These are phyloP conservation scores for Stictonetta naevosa DNA, from an alignment of 2,113 vertebrate genomes.

Conservation along the genomic window DNA sequence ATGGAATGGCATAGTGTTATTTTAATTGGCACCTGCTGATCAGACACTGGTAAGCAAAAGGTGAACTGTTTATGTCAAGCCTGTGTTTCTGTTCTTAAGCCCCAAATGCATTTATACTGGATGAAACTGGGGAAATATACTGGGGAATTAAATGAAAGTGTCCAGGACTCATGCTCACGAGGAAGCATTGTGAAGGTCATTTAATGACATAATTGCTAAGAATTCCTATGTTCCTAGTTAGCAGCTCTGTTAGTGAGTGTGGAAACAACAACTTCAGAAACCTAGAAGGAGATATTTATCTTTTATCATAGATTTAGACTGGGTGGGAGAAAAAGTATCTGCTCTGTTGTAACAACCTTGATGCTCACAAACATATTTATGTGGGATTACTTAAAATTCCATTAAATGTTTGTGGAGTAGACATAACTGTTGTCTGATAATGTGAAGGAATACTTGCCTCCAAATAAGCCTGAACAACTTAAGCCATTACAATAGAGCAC, in stretches of 20 bases:
- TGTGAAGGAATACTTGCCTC: background rate
- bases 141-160: background rate
- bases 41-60: background rate
- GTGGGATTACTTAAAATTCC: background rate
- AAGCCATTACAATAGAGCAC: background rate
- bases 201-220: background rate
- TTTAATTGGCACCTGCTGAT: background rate
- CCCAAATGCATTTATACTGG: background rate
- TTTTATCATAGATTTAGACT: background rate
- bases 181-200: background rate
- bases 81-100: background rate
- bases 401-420: background rate
- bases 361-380: background rate
- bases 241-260: background rate
- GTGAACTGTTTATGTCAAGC: background rate
- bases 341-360: background rate
- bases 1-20: background rate
- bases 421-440: background rate
- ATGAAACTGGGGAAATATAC: background rate
- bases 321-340: background rate
- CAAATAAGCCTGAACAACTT: background rate
- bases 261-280: background rate
- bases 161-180: background rate
- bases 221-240: background rate
- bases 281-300: accelerated